Conservation (phyloP, 1,140 invertebrate genomes). For the Penaeus chinensis region DNA sequence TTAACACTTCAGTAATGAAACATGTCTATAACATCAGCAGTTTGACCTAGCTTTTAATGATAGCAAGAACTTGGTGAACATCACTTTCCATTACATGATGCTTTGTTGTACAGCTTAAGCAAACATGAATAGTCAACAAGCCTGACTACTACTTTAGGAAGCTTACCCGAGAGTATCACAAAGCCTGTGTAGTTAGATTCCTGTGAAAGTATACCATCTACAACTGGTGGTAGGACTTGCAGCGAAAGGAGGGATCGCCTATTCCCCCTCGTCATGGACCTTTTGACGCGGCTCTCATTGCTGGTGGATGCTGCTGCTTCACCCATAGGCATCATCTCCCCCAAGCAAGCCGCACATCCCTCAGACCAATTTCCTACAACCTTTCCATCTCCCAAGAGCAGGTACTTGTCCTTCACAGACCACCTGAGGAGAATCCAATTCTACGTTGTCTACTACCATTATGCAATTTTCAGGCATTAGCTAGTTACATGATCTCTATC, state of each 20-base stretch:
- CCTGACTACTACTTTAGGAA: not conserved
- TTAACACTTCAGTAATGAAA: no score
- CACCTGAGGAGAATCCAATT: constrained; percentile 39
- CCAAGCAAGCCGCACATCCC: constrained; percentile 49
- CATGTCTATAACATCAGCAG: no score
- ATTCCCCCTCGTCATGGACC: constrained; percentile 27
- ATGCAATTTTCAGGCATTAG: not conserved
- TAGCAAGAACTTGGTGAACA: no score
- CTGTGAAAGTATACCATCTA: constrained; percentile 55
- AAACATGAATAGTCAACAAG: not conserved
- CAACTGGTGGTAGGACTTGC: constrained; percentile 34
- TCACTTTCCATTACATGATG: no score
- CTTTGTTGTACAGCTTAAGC: no score
- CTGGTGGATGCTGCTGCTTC: constrained; percentile 22
- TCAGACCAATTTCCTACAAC: constrained; percentile 55
- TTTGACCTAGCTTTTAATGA: no score
- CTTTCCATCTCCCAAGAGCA: constrained; percentile 53
- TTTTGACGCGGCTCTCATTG: not conserved
- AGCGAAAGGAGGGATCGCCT: constrained; percentile 33
- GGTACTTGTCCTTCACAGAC: constrained; percentile 50
- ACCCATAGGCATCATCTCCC: constrained; percentile 20
- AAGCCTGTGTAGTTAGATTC: constrained; percentile 62
- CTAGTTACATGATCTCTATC: not conserved
- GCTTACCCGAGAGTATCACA: constrained; percentile 58
- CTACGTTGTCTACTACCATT: not conserved